A percentile compares a stretch with the other conserved stretches of the same genome.
Evolutionary conservation across 2,113 vertebrate genomes (phyloP).

Genomic region (Marcusenius ussheri): DNA sequence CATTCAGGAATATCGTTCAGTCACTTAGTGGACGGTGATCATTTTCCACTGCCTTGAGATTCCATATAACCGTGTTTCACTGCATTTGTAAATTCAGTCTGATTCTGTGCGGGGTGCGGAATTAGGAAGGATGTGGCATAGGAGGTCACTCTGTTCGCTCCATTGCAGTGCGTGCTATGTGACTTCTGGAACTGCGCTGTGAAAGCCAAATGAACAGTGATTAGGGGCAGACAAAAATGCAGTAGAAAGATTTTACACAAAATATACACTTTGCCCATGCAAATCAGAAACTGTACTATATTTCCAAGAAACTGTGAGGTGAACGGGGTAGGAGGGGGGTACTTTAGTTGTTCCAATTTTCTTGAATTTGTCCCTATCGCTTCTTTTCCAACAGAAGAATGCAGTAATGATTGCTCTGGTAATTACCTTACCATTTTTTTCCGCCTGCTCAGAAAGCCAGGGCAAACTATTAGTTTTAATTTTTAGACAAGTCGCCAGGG

Average conservation of each 20-base stretch:
- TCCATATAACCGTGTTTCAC: background rate
- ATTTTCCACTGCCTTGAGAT: background rate
- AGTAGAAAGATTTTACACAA: background rate
- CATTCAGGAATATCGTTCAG: background rate
- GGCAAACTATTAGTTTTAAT: constrained; percentile 29
- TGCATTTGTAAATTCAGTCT: background rate
- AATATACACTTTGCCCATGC: background rate
- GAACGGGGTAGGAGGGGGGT: background rate
- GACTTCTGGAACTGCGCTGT: background rate
- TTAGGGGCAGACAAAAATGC: background rate
- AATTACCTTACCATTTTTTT: constrained; percentile 26
- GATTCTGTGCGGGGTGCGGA: background rate
- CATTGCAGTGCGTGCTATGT: background rate
- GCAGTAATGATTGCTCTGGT: constrained; percentile 20
- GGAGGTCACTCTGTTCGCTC: background rate
- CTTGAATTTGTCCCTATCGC: constrained; percentile 25
- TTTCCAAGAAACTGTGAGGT: background rate
- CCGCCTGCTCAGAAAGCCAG: constrained; percentile 19
- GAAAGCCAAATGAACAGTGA: background rate
- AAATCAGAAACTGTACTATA: background rate
- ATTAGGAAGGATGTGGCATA: background rate
- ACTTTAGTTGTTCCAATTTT: constrained; percentile 17
- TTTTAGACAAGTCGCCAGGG: constrained; percentile 25
- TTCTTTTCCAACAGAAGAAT: constrained; percentile 23
- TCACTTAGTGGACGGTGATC: background rate